Evolutionary conservation across 1,140 invertebrate genomes (phyloP), one percentile per base, ranked within the genome.

Genomic region (Thalassaphorura encarpata): DNA sequence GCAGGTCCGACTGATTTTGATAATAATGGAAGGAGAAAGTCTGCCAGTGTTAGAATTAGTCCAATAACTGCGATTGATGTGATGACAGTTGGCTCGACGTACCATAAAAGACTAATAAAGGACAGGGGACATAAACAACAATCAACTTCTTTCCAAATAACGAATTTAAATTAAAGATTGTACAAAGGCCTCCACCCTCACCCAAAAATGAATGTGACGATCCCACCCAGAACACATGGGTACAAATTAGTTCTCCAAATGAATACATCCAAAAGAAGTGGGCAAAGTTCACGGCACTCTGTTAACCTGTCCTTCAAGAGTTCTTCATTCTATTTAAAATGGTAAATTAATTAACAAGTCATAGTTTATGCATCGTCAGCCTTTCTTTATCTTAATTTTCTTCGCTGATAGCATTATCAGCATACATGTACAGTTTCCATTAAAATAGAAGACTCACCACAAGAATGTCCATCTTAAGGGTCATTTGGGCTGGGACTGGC

Each of bases 1-100:
- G 78, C 77, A n/a, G n/a, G n/a, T 49, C 80, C 81, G 4, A 89
- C 66, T 26, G 78, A 77, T 8, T 80, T 76, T 18, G 78, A 79
- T 24, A 91, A 61, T 26, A 80, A 74, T 27, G 88, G 88, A 27
- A 88, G 80, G 19, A 84, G 70, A 68, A 84, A 91, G 73, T 92
- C 89, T 60, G 83, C 69, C 26, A 89, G 68, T 33, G 84, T 83
- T 5, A 80, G 61, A 24, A 80, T 63, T n/a, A 90, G 69, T 16
- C 86, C 81, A 55, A 81, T 61, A 29, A 86, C 62, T 1, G 87
- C 83, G 52, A 91, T 66, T 28, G 87, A 77, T 31, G 87, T 89
- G 45, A 93, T 71, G 15, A 89, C 74, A 51, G 84, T 82, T 23
- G 87, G 80, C 65, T 91, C 84, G 69, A 87, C 71, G 42, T 84